Evolutionary conservation across 2,888 invertebrate genomes (phyloP).

Genomic region (Ectemnius lituratus): DNA sequence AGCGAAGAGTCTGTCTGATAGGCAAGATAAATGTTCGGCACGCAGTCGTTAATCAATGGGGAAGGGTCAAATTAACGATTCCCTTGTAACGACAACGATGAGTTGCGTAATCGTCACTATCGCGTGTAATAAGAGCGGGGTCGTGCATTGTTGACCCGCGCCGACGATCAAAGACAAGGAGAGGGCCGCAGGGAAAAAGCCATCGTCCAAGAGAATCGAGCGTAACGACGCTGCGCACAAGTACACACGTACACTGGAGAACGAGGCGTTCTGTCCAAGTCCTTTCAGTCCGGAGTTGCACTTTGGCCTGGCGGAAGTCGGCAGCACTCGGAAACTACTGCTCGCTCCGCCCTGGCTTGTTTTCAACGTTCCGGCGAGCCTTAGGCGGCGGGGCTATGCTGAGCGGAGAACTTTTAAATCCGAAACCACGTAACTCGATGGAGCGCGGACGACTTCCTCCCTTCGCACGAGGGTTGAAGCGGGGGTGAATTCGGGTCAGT

Average conservation of each 20-base stretch:
- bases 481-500: constrained; percentile 32
- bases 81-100: constrained; percentile 60
- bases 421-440: constrained; percentile 9
- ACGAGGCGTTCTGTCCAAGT: background rate
- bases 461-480: no score
- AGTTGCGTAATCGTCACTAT: constrained; percentile 54
- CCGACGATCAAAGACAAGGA: no score
- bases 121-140: constrained; percentile 35
- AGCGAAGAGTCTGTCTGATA: constrained; percentile 2
- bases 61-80: constrained; percentile 58
- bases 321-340: background rate
- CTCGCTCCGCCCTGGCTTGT: background rate
- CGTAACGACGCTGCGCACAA: no score
- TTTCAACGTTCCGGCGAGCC: background rate
- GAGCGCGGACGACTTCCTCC: background rate
- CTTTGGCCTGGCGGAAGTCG: background rate
- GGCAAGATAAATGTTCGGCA: constrained; percentile 31
- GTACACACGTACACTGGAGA: background rate
- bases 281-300: background rate
- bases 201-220: no score
- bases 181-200: no score
- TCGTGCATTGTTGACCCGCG: constrained; percentile 20
- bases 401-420: constrained; percentile 1
- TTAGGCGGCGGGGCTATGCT: no score
- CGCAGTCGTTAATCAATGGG: constrained; percentile 58